Percentiles rank a stretch among this genome's conserved stretches.
Conservation (phyloP, 2,888 invertebrate genomes). For the Tenthredo amoena region DNA sequence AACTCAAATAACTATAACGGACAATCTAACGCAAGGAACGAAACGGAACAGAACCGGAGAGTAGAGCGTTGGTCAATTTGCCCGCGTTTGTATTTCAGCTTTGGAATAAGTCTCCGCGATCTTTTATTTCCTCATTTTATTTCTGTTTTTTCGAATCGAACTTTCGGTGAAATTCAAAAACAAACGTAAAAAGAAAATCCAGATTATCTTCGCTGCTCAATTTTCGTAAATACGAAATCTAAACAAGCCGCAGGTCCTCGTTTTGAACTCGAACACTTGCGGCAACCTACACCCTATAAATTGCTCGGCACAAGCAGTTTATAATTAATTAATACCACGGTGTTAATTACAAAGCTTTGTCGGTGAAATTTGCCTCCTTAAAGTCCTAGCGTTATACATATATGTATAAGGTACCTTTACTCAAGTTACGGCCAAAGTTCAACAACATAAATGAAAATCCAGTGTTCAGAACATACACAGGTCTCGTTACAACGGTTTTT, state of each 20-base stretch:
- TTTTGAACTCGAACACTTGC: background rate
- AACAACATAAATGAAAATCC: background rate
- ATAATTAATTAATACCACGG: slow-evolving; percentile 47
- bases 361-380: background rate
- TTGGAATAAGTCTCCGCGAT: background rate
- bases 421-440: background rate
- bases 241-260: background rate
- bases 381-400: background rate
- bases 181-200: background rate
- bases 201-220: background rate
- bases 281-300: background rate
- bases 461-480: background rate
- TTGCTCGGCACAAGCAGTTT: background rate
- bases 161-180: background rate
- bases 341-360: slow-evolving; percentile 44
- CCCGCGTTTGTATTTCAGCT: background rate
- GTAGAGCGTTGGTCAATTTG: background rate
- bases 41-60: background rate
- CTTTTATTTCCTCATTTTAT: background rate
- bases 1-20: background rate
- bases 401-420: background rate
- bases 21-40: background rate
- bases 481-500: background rate
- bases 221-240: background rate
- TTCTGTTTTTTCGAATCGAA: background rate